Percentiles rank a stretch among this genome's conserved stretches.
Conservation (phyloP, 1,140 invertebrate genomes). For the Drosophila pectinifera region DNA sequence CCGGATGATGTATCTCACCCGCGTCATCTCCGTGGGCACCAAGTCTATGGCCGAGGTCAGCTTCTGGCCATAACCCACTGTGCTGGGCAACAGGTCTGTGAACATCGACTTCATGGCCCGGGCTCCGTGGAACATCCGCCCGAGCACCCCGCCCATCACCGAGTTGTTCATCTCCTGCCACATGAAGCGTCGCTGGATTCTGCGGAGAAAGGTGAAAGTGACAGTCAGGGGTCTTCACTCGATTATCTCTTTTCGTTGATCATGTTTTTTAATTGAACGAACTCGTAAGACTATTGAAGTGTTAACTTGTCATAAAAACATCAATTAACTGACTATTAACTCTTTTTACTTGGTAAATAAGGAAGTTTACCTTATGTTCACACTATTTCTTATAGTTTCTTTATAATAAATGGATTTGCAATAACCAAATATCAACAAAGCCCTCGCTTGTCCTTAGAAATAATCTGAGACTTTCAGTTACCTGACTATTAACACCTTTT, state of each 20-base stretch:
- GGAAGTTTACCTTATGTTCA: background rate
- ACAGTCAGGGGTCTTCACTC: background rate
- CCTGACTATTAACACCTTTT: background rate
- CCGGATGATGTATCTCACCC: conserved; percentile 74
- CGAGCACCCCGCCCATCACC: conserved; percentile 68
- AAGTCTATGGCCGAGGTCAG: conserved; percentile 51
- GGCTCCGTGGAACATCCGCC: conserved; percentile 66
- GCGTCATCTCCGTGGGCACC: conserved; percentile 75
- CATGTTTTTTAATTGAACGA: background rate
- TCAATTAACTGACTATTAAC: background rate
- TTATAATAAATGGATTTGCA: background rate
- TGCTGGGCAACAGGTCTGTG: conserved; percentile 63
- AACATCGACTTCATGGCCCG: conserved; percentile 71
- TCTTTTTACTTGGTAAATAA: background rate
- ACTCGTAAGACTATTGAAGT: background rate
- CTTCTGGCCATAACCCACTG: conserved; percentile 40
- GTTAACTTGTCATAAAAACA: background rate
- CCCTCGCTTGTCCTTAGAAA: background rate
- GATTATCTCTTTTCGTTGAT: background rate
- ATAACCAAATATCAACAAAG: background rate
- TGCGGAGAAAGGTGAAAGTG: conserved; percentile 24
- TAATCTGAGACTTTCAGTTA: background rate
- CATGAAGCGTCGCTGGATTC: conserved; percentile 80
- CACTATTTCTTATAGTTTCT: background rate
- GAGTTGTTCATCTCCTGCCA: conserved; percentile 81